Conservation (phyloP, 2,797 vertebrate species). For the Sebastes reedi region DNA sequence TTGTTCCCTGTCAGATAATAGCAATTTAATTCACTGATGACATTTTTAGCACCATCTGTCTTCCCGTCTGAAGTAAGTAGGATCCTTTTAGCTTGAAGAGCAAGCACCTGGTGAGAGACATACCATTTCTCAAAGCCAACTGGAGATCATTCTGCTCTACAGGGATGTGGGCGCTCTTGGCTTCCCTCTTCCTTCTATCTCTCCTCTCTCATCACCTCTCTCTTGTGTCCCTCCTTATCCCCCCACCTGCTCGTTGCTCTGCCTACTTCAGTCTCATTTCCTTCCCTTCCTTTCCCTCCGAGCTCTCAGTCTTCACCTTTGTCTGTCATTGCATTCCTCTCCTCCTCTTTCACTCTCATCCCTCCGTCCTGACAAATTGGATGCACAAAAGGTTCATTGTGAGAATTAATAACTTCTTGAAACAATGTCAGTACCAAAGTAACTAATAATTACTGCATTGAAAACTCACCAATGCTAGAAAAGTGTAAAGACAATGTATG, state of each 20-base stretch:
- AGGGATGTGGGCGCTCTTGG: conserved; percentile 6
- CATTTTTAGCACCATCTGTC: conserved; percentile 19
- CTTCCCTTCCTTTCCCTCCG: not conserved
- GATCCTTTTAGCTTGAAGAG: conserved; percentile 14
- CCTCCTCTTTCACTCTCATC: not conserved
- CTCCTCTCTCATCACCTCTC: conserved; percentile 18
- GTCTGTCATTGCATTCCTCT: conserved; percentile 9
- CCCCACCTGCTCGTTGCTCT: not conserved
- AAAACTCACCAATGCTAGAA: not conserved
- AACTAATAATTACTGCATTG: not conserved
- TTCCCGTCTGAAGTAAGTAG: not conserved
- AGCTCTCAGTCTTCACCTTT: conserved; percentile 20
- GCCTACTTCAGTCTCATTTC: conserved; percentile 2
- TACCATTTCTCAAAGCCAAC: not conserved
- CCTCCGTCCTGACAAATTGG: not conserved
- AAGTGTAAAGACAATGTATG: not conserved
- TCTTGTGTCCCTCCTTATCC: not conserved
- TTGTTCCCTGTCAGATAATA: conserved; percentile 15
- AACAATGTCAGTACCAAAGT: not conserved
- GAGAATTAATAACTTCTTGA: not conserved
- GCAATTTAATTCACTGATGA: conserved; percentile 27
- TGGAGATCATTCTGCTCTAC: conserved; percentile 5
- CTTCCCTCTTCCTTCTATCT: not conserved
- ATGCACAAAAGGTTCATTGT: not conserved
- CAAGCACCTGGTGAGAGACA: not conserved